A percentile compares a stretch with the other conserved stretches of the same genome.
These are phyloP conservation scores for Cerceris ruficornis DNA, from an alignment of 2,888 invertebrate genomes.

Conservation along the genomic window DNA sequence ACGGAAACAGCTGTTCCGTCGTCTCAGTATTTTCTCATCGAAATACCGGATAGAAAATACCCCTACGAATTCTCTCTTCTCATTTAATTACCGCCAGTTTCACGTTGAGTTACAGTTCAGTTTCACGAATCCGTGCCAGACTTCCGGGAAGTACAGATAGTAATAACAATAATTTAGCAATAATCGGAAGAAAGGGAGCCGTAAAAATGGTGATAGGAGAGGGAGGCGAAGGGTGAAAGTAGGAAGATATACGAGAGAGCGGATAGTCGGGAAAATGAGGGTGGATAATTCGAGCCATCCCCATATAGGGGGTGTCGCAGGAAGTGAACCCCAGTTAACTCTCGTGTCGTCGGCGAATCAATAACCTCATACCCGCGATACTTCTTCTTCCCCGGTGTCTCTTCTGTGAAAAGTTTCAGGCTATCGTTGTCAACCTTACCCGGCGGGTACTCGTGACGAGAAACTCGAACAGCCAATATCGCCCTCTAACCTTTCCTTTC, in stretches of 20 bases:
- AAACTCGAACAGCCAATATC: neutral
- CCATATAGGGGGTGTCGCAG: constrained; percentile 62
- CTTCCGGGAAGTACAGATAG: no score
- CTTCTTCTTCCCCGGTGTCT: constrained; percentile 22
- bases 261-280: constrained; percentile 23
- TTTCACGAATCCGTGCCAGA: no score
- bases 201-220: neutral
- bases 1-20: no score
- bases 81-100: no score
- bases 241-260: constrained; percentile 12
- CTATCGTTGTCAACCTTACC: constrained; percentile 8
- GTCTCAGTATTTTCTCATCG: no score
- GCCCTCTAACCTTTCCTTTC: neutral
- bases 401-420: neutral
- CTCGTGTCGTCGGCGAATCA: constrained; percentile 65
- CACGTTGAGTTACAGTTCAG: no score
- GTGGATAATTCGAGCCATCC: constrained; percentile 67
- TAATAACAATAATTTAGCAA: neutral
- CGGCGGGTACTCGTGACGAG: neutral
- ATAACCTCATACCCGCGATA: constrained; percentile 55
- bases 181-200: neutral
- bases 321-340: constrained; percentile 69
- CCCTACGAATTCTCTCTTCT: no score
- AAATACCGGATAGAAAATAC: no score
- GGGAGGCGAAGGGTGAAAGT: constrained; percentile 3